Conservation (phyloP, 1,140 invertebrate genomes). For the Bombus confusus region DNA sequence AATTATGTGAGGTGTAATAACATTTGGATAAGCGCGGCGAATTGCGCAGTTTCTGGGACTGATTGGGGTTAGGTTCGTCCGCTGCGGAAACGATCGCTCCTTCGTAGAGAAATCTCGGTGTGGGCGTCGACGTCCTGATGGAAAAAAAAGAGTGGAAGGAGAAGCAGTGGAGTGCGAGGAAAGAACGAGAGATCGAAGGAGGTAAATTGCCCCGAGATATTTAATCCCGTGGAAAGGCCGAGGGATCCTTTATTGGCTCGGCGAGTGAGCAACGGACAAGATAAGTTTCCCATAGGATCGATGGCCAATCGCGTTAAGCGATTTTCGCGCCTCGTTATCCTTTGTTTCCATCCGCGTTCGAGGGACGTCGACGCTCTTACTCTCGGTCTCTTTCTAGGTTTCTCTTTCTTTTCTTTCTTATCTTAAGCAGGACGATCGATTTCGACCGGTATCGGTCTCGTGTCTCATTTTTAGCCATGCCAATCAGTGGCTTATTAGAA, state of each 20-base stretch:
- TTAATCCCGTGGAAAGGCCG: conserved; percentile 77
- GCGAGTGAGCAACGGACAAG: conserved; percentile 71
- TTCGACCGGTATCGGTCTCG: too few relatives aligned
- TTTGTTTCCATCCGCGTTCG: conserved; percentile 73
- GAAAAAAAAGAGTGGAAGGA: conserved; percentile 45
- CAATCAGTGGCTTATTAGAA: not conserved
- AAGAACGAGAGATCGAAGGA: conserved; percentile 56
- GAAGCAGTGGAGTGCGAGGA: conserved; percentile 4
- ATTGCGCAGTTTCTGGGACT: conserved; percentile 12
- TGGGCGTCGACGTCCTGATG: conserved; percentile 56
- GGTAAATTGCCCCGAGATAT: conserved; percentile 79
- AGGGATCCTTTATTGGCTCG: conserved; percentile 79
- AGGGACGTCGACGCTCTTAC: conserved; percentile 45
- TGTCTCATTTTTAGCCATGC: conserved; percentile 19
- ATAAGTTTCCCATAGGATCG: conserved; percentile 77
- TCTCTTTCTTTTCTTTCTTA: conserved; percentile 9
- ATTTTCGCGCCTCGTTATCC: conserved; percentile 81
- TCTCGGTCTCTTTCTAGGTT: not conserved
- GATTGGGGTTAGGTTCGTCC: conserved; percentile 3
- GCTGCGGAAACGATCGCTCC: conserved; percentile 49
- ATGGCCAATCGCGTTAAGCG: conserved; percentile 78
- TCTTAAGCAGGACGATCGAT: conserved; percentile 28
- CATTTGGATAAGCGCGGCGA: conserved; percentile 22
- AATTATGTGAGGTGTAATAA: conserved; percentile 9
- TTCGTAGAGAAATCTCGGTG: conserved; percentile 55